Percentiles rank a stretch among this genome's conserved stretches.
Conservation (phyloP, 2,797 vertebrate genomes). For the Scomberomorus guttatus region DNA sequence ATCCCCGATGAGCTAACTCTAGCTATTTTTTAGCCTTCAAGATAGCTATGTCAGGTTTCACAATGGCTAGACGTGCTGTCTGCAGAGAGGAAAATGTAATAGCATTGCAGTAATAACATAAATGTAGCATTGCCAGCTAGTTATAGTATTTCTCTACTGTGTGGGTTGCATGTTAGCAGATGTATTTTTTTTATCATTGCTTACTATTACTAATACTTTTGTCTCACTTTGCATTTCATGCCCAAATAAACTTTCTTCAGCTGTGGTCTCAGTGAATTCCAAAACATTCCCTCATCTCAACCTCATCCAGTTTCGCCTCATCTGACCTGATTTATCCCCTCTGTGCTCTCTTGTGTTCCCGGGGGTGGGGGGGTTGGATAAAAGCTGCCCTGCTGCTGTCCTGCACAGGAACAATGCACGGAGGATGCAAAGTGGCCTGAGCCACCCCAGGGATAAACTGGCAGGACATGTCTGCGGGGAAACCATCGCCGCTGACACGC, state of each 20-base stretch:
- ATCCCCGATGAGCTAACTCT: constrained; percentile 3
- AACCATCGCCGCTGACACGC: constrained; percentile 23
- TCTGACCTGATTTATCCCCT: constrained; percentile 67
- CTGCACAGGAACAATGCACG: constrained; percentile 47
- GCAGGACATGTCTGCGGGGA: constrained; percentile 2
- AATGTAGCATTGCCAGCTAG: not conserved
- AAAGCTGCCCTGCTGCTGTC: constrained; percentile 48
- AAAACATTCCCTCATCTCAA: constrained; percentile 44
- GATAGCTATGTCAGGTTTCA: constrained; percentile 2
- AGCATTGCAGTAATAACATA: not conserved
- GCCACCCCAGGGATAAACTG: constrained; percentile 50
- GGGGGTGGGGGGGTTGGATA: not conserved
- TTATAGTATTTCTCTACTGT: not conserved
- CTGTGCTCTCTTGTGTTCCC: constrained; percentile 24
- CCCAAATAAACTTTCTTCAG: constrained; percentile 16
- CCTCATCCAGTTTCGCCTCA: constrained; percentile 43
- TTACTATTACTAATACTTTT: not conserved
- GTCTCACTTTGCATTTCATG: not conserved
- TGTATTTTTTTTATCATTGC: not conserved
- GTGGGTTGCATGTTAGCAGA: not conserved
- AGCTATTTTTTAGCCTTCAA: not conserved
- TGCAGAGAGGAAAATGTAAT: constrained; percentile 11
- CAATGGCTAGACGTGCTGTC: constrained; percentile 3
- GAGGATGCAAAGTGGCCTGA: constrained; percentile 52
- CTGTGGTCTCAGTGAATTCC: constrained; percentile 15